Base-by-base conservation (phyloP, 2,113 vertebrate genomes). In the Crotalus viridis region DNA sequence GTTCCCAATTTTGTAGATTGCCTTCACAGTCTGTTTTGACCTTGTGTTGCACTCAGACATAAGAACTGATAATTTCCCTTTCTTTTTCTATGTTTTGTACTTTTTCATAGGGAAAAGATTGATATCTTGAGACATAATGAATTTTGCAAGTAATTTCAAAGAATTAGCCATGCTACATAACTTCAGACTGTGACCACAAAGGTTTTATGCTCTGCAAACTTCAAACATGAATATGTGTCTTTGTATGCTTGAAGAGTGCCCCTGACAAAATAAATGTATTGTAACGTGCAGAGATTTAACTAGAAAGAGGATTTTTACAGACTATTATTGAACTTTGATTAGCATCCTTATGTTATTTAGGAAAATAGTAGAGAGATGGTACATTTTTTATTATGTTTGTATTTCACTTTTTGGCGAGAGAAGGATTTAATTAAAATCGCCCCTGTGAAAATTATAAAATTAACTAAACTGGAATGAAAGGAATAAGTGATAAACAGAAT, bases 191-290 rank as follows among this genome's bases (percentile, higher is more conserved):
- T 87, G 94, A 95, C 56, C 81, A 10, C 48, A 94, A 19, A 93
- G 93, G 88, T 54, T 92, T 96, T 92, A 95, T 81, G 94, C 90
- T 96, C 94, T 43, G n/a, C 93, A 94, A 90, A 86, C 90, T 91
- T 96, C 95, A 96, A 94, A 54, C 90, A 64, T 5, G 0, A 95
- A 94, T 64, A 91, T 94, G 28, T 92, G 59, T 94, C 95, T 92
- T 93, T 93, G 64, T 43, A 10, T 64, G 54, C 46, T 87, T 51
- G 21, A 88, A 91, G 21, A 43, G 39, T 69, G 39, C 51, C 86
- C 59, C n/a, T 74, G 28, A 92, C 33, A 43, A 46, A 92, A 55
- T 48, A 8, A 48, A 7, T 48, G 46, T 87, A 10, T 12, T 48
- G 51, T 28, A 64, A 92, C 2, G 2, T 74, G 33, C 5, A 10